Evolutionary conservation across 2,888 invertebrate genomes (phyloP), one percentile per base, ranked within the genome.

Genomic region (Epistrophella euchroma): DNA sequence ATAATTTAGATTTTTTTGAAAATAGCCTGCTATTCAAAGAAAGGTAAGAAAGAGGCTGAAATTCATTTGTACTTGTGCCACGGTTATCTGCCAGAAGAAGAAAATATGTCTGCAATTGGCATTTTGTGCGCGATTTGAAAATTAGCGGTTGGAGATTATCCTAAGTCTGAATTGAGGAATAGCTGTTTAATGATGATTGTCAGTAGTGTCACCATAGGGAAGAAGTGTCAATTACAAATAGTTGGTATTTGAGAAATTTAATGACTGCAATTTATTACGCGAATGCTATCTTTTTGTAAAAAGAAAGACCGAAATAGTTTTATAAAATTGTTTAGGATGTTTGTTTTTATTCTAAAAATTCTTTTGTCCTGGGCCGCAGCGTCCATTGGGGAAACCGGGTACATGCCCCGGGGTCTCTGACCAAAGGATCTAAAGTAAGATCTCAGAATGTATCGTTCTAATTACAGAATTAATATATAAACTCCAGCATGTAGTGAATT

Each of bases 241-340:
- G 43, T 43, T 43, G 43, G 43, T 43, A 43, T 43, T 43, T 43
- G 43, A 43, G 43, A 43, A 43, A 43, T 43, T 43, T 43, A 43
- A 43, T 43, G 15, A n/a, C 43, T 2, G 43, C 43, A 43, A 43
- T 43, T 43, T 43, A 43, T 43, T 43, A 43, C n/a, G 2, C 15
- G 43, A 43, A 7, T 43, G 7, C n/a, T 43, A n/a, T n/a, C 6
- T 43, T 43, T n/a, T 43, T 43, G 0, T 9, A 32, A 7, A 9
- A 9, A 6, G 9, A 32, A 43, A 0, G n/a, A 43, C 15, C n/a
- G 43, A 43, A 43, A 15, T 43, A 43, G n/a, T 43, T 40, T 43
- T 43, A 2, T 43, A 43, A 7, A n/a, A n/a, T 13, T 43, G 2
- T n/a, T 43, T n/a, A 6, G 15, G 3, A 32, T 32, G 7, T 7